Conservation (phyloP, 2,113 vertebrate species). For the Mus spicilegus region DNA sequence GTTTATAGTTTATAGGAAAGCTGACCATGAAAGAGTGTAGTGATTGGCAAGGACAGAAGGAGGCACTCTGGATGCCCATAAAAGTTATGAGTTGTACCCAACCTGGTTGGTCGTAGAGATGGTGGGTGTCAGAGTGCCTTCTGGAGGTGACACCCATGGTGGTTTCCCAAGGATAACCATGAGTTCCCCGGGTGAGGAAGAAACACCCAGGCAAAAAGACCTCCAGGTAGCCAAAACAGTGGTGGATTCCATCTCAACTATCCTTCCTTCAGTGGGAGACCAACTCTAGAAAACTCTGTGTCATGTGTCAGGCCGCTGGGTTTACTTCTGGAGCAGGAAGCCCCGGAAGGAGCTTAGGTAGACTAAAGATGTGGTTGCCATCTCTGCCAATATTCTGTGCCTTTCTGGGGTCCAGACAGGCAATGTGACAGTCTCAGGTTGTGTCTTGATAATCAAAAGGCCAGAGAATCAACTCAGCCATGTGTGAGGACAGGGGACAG, state of each 20-base stretch:
- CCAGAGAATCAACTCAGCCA: neutral
- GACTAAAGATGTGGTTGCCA: neutral
- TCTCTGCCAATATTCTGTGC: neutral
- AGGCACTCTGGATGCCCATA: neutral
- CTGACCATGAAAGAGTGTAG: accelerated
- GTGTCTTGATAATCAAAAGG: neutral
- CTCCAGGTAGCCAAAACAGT: neutral
- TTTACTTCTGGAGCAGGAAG: neutral
- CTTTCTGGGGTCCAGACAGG: neutral
- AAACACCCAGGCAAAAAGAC: neutral
- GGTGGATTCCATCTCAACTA: neutral
- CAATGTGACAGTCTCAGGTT: neutral
- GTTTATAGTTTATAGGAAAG: neutral
- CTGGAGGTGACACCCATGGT: neutral
- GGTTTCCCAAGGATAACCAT: neutral
- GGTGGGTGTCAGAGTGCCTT: neutral
- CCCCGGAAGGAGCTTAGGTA: neutral
- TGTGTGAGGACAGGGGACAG: neutral
- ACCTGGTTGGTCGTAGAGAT: neutral
- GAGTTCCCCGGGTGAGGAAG: neutral
- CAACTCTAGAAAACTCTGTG: accelerated
- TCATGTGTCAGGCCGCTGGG: neutral
- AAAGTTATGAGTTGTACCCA: neutral
- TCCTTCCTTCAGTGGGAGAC: neutral
- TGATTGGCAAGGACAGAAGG: neutral